A percentile compares a stretch with the other conserved stretches of the same genome.
phyloP scores from a whole-genome alignment of 2,888 invertebrate species.

The Empis livida region DNA sequence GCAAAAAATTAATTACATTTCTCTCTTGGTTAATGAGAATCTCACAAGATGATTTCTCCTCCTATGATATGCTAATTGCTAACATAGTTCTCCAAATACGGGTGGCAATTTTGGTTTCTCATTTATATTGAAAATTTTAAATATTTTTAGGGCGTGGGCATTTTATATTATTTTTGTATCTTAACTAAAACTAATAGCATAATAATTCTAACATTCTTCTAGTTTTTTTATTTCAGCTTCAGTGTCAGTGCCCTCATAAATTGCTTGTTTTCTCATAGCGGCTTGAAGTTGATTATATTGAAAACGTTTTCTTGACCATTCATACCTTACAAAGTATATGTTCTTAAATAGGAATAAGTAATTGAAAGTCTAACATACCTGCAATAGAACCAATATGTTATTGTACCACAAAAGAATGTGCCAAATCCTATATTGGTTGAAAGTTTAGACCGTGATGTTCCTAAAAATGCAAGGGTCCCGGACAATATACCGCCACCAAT shows the following conservation, averaged over 20 bases:
- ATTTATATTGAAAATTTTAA: too few relatives aligned
- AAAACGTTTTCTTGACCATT: slow-evolving; percentile 52
- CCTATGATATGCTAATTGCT: too few relatives aligned
- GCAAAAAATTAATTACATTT: too few relatives aligned
- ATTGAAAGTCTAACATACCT: slow-evolving; percentile 18
- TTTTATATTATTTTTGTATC: neutral
- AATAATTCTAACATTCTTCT: neutral
- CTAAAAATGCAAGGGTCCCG: slow-evolving; percentile 57
- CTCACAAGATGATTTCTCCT: too few relatives aligned
- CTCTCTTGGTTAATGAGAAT: too few relatives aligned
- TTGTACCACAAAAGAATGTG: slow-evolving; percentile 48
- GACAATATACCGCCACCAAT: slow-evolving; percentile 52
- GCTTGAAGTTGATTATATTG: slow-evolving; percentile 49
- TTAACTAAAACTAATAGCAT: neutral
- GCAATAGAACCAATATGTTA: slow-evolving; percentile 57
- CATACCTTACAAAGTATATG: slow-evolving; percentile 38
- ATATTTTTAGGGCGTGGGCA: too few relatives aligned
- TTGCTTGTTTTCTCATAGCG: slow-evolving; percentile 45
- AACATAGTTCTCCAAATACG: too few relatives aligned
- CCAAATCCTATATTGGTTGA: slow-evolving; percentile 55
- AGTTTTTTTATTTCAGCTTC: slow-evolving; percentile 27
- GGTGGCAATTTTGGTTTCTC: too few relatives aligned
- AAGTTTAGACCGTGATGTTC: slow-evolving; percentile 52
- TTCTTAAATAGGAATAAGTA: neutral
- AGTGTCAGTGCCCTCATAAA: slow-evolving; percentile 48